These are phyloP conservation scores for Pontoporia blainvillei DNA, from an alignment of 2,113 vertebrate species.

Conservation along the genomic window DNA sequence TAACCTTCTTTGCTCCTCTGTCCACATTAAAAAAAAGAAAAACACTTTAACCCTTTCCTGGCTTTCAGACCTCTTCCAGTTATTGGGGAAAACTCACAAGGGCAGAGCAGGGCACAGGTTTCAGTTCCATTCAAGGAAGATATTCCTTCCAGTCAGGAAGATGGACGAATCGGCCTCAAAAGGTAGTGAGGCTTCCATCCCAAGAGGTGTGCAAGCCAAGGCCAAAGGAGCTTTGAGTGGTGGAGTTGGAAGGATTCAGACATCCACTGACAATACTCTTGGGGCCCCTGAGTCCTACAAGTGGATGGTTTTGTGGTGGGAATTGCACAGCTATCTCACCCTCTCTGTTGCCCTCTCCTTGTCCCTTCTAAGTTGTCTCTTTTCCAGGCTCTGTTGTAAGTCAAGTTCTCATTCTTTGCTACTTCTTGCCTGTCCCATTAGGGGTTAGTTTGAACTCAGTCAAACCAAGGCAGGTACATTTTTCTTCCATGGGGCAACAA, in stretches of 20 bases:
- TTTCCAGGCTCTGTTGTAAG: neutral
- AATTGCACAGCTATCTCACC: neutral
- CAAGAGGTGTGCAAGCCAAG: neutral
- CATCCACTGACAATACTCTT: neutral
- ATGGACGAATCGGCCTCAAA: neutral
- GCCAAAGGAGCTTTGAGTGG: neutral
- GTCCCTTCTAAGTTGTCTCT: neutral
- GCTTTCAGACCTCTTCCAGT: neutral
- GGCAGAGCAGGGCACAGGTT: neutral
- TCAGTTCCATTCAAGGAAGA: neutral
- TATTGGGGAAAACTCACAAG: neutral
- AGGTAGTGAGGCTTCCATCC: neutral
- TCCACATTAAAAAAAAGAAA: slow-evolving; percentile 22
- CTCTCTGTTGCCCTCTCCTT: neutral
- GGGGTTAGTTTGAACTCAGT: neutral
- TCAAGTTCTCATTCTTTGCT: neutral
- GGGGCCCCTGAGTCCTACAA: neutral
- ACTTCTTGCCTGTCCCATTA: neutral
- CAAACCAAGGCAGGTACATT: neutral
- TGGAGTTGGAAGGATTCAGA: neutral
- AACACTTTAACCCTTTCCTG: slow-evolving; percentile 19
- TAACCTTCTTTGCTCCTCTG: neutral
- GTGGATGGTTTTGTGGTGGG: neutral
- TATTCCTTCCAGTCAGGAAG: neutral
- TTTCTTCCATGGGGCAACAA: neutral